Conservation (phyloP, 2,888 invertebrate genomes). For the Orthosia incerta region DNA sequence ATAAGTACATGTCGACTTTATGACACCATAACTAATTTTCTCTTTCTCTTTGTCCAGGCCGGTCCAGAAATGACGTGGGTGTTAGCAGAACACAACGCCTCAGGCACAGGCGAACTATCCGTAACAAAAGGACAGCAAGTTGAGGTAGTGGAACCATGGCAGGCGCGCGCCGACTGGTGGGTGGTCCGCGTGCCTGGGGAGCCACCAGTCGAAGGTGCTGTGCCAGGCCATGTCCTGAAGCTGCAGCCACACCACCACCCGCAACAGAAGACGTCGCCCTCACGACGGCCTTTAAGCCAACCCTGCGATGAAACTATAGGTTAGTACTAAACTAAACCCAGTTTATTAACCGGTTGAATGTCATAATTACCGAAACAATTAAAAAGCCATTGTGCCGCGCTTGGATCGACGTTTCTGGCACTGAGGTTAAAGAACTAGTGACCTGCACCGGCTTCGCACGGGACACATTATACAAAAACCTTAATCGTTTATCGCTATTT, state of each 20-base stretch:
- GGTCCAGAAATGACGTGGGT: conserved; percentile 98
- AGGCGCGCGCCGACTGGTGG: conserved; percentile 93
- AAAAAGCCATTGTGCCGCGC: too few relatives aligned
- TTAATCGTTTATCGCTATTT: too few relatives aligned
- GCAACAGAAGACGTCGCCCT: conserved; percentile 85
- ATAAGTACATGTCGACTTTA: background rate
- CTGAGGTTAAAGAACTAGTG: too few relatives aligned
- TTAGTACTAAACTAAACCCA: conserved; percentile 77
- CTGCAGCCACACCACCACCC: conserved; percentile 81
- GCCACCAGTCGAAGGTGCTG: conserved; percentile 94
- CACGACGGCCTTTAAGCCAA: conserved; percentile 84
- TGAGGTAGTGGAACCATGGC: conserved; percentile 96
- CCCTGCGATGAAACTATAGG: conserved; percentile 88
- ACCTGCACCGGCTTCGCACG: too few relatives aligned
- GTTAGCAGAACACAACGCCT: conserved; percentile 95
- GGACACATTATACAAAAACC: too few relatives aligned
- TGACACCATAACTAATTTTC: conserved; percentile 2
- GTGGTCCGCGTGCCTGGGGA: conserved; percentile 92
- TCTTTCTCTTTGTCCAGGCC: conserved; percentile 90
- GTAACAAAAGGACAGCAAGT: conserved; percentile 98
- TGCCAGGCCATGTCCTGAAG: conserved; percentile 94
- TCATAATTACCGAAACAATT: too few relatives aligned
- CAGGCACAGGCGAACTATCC: conserved; percentile 94
- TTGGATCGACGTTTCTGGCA: too few relatives aligned
- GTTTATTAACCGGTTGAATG: too few relatives aligned